These are phyloP conservation scores for Raja brachyura DNA, from an alignment of 2,113 vertebrate genomes.

Conservation along the genomic window DNA sequence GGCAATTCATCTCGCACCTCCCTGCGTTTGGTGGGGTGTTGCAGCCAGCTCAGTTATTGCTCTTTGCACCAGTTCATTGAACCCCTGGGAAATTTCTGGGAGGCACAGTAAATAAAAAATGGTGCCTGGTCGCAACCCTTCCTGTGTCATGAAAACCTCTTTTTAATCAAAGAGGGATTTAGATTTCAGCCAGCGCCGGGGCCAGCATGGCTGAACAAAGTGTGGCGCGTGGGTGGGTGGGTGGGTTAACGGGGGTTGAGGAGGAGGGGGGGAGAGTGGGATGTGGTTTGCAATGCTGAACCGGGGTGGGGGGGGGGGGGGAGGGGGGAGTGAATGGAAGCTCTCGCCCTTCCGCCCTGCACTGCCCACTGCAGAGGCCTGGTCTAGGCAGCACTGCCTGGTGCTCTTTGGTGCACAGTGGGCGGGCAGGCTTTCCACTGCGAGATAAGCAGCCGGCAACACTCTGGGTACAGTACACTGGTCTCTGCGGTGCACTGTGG, in stretches of 20 bases:
- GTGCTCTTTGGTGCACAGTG: background rate
- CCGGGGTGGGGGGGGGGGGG: too few relatives aligned
- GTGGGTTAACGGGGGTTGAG: too few relatives aligned
- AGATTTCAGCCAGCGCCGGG: background rate
- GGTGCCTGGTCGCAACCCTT: background rate
- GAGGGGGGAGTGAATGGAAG: background rate
- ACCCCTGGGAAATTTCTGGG: background rate
- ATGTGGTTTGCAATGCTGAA: background rate
- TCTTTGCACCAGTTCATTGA: background rate
- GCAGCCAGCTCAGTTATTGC: too few relatives aligned
- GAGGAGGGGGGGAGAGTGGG: too few relatives aligned
- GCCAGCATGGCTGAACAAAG: background rate
- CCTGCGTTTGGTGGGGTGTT: background rate
- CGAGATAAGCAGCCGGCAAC: background rate
- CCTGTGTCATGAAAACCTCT: background rate
- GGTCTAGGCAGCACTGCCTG: background rate
- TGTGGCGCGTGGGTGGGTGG: too few relatives aligned
- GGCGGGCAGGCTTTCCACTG: background rate
- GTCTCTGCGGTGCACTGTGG: conserved; percentile 24
- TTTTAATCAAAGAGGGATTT: background rate
- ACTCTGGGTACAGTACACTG: conserved; percentile 5
- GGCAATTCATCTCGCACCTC: background rate
- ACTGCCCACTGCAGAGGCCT: background rate
- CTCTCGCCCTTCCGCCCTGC: background rate
- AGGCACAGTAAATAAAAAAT: background rate